Evolutionary conservation across 1,140 invertebrate genomes (phyloP), one percentile per base, ranked within the genome.

Genomic region (Telenomus remus): DNA sequence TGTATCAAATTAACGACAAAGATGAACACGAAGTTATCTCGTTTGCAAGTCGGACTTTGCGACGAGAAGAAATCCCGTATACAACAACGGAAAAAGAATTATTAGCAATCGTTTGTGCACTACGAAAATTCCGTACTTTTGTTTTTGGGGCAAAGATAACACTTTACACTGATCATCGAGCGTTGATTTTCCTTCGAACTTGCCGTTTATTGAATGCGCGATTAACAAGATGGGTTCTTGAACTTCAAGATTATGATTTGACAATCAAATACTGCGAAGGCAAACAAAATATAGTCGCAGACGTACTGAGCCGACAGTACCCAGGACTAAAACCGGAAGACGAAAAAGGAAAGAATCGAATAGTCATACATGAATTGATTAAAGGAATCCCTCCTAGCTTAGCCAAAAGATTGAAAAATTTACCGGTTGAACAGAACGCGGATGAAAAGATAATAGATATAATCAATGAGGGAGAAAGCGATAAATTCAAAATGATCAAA

Each of bases 231-330:
- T 85, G 83, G 80, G 79, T 80, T 4, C 48, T 86, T 6, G 42
- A 64, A 8, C 37, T 86, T 4, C 81, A 86, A 47, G 14, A 78
- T 0, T 82, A 76, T 59, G 14, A 84, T 43, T 0, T 84, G 0
- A 7, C 55, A 1, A 66, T 81, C 0, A 37, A 71, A 4, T 80
- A 87, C 47, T 49, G 46, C 0, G 79, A 81, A 0, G 83, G 82
- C 13, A 80, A 78, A 39, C 14, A 48, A 0, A 86, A 86, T 47
- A 63, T 80, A 0, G 47, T 84, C 5, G 82, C 82, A 2, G 84
- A 86, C 46, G 71, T 72, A 0, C 51, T 87, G 11, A 42, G 37
- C 11, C 51, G 61, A 12, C 13, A 53, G 9, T 19, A 12, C n/a
- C 51, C 35, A 1, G 51, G 42, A 2, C 5, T 3, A 42, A 4